Base-by-base conservation (phyloP, 2,888 invertebrate genomes). In the Strigamia maritima region DNA sequence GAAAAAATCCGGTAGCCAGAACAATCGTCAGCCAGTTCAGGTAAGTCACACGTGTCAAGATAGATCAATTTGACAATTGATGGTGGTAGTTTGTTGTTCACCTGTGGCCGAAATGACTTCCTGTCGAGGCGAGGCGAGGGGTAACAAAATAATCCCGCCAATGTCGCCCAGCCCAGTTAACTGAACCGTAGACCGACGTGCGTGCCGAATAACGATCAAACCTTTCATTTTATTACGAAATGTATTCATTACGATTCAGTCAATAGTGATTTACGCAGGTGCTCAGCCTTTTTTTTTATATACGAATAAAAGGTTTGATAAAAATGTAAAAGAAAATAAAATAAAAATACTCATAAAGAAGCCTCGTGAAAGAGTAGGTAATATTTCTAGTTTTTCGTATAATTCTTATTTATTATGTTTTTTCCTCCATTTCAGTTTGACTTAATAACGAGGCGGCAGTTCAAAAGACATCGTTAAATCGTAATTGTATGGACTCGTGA, bases 101-200 rank as follows among this genome's bases (percentile, higher is more conserved):
- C 70, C 70, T 28, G 70, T 70, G 70, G 70, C 28, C 70, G n/a
- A 26, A 70, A 70, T 28, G 70, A 70, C 70, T 70, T 70, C 70
- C 70, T 26, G 70, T 70, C 70, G n/a, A 28, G 8, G 70, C 70
- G 28, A 28, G 28, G 70, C 70, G 70, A 70, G 26, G 70, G 22
- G 22, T 60, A 60, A 60, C 60, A 60, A 60, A 60, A 60, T 60
- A 60, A 60, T 60, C 60, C 60, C 60, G 44, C 44, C 35, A 14
- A 44, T 19, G 60, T 60, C 60, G 60, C 60, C 60, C 10, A 22
- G 22, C 22, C 22, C 60, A 22, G 7, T 24, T 60, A 24, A 60
- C 60, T 12, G 22, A 60, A 60, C 60, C 60, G 60, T 60, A 24
- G 60, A 60, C 35, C 6, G 10, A 6, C 24, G 60, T 60, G 60